These are phyloP conservation scores for Dryocosmus kuriphilus DNA, from an alignment of 2,888 invertebrate species.

Conservation along the genomic window DNA sequence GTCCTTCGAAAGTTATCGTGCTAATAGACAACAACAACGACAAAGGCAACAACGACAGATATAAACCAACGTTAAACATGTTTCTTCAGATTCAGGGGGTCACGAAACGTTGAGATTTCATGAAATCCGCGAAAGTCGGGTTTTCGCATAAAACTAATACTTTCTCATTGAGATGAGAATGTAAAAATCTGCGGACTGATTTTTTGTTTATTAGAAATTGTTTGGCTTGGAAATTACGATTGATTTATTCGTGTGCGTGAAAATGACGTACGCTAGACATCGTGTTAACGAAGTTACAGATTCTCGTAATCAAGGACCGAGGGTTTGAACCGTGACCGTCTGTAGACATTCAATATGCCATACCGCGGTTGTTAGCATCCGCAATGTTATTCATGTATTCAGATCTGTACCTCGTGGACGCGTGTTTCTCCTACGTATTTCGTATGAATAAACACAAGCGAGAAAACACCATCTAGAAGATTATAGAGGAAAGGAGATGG, in stretches of 20 bases:
- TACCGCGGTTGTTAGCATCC: constrained; percentile 72
- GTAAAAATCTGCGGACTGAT: background rate
- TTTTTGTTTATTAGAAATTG: background rate
- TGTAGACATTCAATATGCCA: constrained; percentile 75
- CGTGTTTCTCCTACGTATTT: constrained; percentile 63
- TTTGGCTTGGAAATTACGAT: background rate
- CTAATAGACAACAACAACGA: too few species aligned
- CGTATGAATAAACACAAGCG: constrained; percentile 45
- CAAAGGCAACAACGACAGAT: too few species aligned
- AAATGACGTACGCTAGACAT: constrained; percentile 63
- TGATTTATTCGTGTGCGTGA: constrained; percentile 31
- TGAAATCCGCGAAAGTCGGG: too few species aligned
- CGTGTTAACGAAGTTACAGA: constrained; percentile 75
- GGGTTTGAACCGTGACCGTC: constrained; percentile 62
- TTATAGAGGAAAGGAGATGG: background rate
- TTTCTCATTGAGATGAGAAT: too few species aligned
- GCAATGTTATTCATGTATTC: constrained; percentile 77
- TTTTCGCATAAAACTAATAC: too few species aligned
- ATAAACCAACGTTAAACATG: too few species aligned
- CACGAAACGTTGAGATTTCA: too few species aligned
- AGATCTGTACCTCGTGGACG: constrained; percentile 62
- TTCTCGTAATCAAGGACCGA: constrained; percentile 73
- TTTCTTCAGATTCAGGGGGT: too few species aligned
- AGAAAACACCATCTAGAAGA: constrained; percentile 1
- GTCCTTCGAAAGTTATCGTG: too few species aligned